Evolutionary conservation across 2,797 vertebrate genomes (phyloP), one percentile per base, ranked within the genome.

Genomic region (Chelonia mydas): DNA sequence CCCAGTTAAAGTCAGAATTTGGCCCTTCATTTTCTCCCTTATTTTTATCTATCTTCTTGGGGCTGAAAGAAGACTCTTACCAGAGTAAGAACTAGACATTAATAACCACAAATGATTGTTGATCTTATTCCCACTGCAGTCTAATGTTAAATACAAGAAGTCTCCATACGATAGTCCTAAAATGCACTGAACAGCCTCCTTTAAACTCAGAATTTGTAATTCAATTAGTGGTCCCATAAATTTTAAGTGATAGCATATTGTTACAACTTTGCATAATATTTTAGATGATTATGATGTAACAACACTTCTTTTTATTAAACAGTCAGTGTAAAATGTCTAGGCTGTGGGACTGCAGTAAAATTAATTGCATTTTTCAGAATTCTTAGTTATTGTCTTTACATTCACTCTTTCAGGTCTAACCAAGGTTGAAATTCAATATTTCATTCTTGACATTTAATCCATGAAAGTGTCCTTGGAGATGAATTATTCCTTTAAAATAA

Each of bases 401-500:
- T 94, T 97, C 88, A 89, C 96, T 97, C 93, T 96, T 93, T 96
- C 97, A 97, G 87, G 89, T 89, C 93, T 76, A 83, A 85, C 50
- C 49, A 83, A 92, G 96, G 96, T 92, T 97, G 97, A 98, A 97
- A 97, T 95, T 96, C 92, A 93, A 90, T 98, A 97, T 98, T 98
- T 98, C 97, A 98, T 97, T 97, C 90, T 87, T 97, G 98, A 98
- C 98, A 97, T 89, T 97, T 98, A 98, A 98, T 98, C 98, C 93
- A 98, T 98, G 95, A 96, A 91, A 93, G 89, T 92, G 96, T 95
- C 98, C 92, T 97, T 87, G 84, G 98, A 98, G 98, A 97, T 97
- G 92, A 95, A 97, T 98, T 97, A 97, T 95, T 97, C 92, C 91
- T 94, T 98, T 98, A 97, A 97, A 97, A 96, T 97, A 97, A 95